Evolutionary conservation across 35 echinoderm and acorn worm genomes (phyloP), one percentile per base, ranked within the genome.

Genomic region (Strongylocentrotus purpuratus): DNA sequence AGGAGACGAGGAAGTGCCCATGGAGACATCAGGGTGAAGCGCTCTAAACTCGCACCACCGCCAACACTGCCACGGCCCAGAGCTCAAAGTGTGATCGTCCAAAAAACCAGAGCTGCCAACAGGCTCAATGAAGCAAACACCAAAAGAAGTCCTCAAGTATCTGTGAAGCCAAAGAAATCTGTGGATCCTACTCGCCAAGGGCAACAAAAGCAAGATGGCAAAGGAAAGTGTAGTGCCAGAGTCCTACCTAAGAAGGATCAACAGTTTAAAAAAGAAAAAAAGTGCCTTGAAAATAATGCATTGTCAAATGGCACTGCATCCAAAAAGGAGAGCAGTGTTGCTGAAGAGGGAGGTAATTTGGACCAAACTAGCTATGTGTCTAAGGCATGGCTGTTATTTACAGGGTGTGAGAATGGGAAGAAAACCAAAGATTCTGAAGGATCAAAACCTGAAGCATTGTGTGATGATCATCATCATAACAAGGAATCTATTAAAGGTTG

Each of bases 1-100:
- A 33, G 91, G 33, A 93, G 91, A 31, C 17, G 91, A 58, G 91
- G 91, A 93, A 93, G 91, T 93, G 91, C 91, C 48, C 91, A 93
- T 93, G 91, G 91, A 31, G 91, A 93, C 28, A 47, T 93, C 11
- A 17, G 91, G 8, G 48, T 93, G 31, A 33, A 45, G 48, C 91
- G 46, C 48, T 93, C 91, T 17, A 93, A 93, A 46, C 14, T 28
- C 14, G 48, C 46, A 31, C 91, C 91, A 18, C 91, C 91, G 48
- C 91, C 91, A 46, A 93, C 91, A 58, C 91, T 93, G 45, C 91
- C 91, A 93, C 91, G 91, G 10, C 91, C 91, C 7, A 47, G 91
- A 32, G 91, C 91, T 47, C 91, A 93, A 58, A 93, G 91, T 32
- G 31, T 93, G 91, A 93, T 93, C 14, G 47, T 93, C 11, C 91